Percentiles rank a stretch among this genome's conserved stretches.
phyloP scores from a whole-genome alignment of 1,140 invertebrate genomes.

The Microplitis demolitor region DNA sequence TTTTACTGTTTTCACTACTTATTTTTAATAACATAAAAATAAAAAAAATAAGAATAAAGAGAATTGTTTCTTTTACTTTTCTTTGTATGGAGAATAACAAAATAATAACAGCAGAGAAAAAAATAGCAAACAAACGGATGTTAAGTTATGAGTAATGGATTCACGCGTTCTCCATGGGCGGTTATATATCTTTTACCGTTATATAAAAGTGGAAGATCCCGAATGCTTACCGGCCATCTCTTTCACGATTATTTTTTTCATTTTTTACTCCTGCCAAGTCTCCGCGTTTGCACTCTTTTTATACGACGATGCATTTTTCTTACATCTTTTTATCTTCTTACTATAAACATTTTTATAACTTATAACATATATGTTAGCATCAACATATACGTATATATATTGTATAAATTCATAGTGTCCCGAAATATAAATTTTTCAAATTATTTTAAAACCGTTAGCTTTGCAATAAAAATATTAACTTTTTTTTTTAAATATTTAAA shows the following conservation, averaged over 20 bases:
- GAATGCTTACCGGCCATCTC: not conserved
- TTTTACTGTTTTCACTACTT: too few relatives aligned
- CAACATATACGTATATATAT: too few relatives aligned
- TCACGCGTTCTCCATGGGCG: constrained; percentile 14
- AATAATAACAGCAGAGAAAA: not conserved
- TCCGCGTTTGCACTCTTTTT: constrained; percentile 6
- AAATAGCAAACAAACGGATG: constrained; percentile 10
- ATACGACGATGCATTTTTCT: not conserved
- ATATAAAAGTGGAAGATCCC: constrained; percentile 7
- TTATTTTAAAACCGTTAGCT: not conserved
- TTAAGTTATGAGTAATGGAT: constrained; percentile 16
- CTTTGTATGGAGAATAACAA: too few relatives aligned
- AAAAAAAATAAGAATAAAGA: too few relatives aligned
- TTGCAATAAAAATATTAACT: too few relatives aligned
- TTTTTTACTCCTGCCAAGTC: not conserved
- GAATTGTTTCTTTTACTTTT: too few relatives aligned
- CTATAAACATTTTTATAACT: too few relatives aligned
- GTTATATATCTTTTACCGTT: constrained; percentile 19
- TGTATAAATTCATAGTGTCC: too few relatives aligned
- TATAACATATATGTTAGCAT: too few relatives aligned
- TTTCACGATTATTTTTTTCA: not conserved
- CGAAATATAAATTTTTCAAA: not conserved
- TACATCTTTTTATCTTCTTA: not conserved
- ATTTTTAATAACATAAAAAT: too few relatives aligned
- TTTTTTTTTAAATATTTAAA: too few relatives aligned